Percentiles rank a stretch among this genome's conserved stretches.
Conservation (phyloP, 2,113 vertebrate species). For the Ceuthmochares aereus region DNA sequence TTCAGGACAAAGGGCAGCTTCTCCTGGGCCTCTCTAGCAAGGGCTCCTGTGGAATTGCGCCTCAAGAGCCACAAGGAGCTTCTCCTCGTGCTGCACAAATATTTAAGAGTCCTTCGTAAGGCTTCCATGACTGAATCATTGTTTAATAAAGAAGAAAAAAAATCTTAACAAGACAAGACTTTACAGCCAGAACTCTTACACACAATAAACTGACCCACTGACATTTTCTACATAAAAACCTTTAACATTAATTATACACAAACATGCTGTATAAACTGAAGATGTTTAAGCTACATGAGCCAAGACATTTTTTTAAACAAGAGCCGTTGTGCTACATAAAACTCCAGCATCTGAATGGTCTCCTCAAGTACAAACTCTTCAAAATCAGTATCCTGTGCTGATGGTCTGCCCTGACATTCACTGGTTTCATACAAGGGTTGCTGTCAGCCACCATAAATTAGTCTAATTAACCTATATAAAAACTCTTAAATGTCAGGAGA, state of each 20-base stretch:
- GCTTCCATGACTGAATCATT: neutral
- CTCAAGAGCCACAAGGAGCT: neutral
- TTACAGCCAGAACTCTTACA: conserved; percentile 12
- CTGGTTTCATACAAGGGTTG: neutral
- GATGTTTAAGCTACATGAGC: conserved; percentile 39
- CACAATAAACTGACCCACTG: neutral
- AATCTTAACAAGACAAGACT: neutral
- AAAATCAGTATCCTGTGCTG: neutral
- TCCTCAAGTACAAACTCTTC: neutral
- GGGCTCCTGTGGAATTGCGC: neutral
- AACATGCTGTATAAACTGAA: neutral
- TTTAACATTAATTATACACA: conserved; percentile 23
- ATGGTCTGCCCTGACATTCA: neutral
- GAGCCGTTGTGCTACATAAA: neutral
- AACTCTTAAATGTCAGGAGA: neutral
- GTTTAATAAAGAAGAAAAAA: neutral
- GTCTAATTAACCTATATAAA: conserved; percentile 29
- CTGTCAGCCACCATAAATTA: conserved; percentile 12
- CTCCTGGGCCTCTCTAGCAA: neutral
- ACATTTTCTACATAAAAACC: neutral
- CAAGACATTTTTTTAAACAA: neutral
- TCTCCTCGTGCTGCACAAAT: conserved; percentile 12
- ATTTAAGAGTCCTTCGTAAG: conserved; percentile 12
- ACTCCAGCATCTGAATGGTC: neutral
- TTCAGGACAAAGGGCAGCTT: neutral